Conservation (phyloP, 2,797 vertebrate genomes). For the Acipenser transmontanus region DNA sequence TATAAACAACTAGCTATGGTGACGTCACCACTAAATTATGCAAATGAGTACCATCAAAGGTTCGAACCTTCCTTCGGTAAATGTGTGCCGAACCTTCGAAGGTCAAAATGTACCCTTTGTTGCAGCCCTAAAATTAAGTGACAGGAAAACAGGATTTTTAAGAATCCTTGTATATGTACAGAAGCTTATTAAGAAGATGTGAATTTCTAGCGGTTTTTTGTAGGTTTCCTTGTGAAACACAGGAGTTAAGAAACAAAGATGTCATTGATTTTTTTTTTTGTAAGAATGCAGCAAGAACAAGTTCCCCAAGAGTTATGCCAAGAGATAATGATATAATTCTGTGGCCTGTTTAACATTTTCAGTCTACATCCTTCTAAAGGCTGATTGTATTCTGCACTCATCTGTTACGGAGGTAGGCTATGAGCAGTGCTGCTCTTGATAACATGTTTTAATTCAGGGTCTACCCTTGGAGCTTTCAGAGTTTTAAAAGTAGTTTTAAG, state of each 20-base stretch:
- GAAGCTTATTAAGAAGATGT: no score
- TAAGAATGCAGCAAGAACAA: background rate
- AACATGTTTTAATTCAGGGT: background rate
- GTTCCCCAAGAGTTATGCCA: background rate
- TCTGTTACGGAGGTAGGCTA: background rate
- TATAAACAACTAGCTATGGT: no score
- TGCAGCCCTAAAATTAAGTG: no score
- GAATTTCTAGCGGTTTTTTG: background rate
- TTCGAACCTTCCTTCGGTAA: no score
- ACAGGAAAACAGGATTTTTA: no score
- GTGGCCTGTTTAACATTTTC: background rate
- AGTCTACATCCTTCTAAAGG: constrained; percentile 1
- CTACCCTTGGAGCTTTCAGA: background rate
- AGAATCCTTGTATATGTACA: no score
- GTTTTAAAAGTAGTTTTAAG: background rate
- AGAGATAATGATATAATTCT: background rate
- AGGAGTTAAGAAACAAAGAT: constrained; percentile 12
- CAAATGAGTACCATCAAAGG: no score
- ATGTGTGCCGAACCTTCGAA: no score
- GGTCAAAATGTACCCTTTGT: no score
- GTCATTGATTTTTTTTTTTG: constrained; percentile 13
- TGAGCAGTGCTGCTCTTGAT: background rate
- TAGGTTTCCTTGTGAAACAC: background rate
- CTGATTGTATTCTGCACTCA: background rate
- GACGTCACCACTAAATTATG: no score